Base-by-base conservation (phyloP, 37 sponge, comb jelly and placozoan species). In the Crambe crambe region DNA sequence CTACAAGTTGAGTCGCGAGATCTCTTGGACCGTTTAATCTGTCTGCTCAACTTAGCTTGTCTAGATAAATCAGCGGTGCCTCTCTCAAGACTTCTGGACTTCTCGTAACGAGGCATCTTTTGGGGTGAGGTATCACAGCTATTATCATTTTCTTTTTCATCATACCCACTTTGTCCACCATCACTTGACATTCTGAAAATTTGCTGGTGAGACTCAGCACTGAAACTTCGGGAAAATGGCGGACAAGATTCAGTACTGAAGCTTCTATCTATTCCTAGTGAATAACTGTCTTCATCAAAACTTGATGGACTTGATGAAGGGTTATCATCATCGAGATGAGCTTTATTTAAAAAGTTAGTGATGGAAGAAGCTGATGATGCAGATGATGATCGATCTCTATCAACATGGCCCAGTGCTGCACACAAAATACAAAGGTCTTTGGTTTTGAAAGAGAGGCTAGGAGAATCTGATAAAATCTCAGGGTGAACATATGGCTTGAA, bases 291-390 rank as follows among this genome's bases (percentile, higher is more conserved):
- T 25, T 60, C 61, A 60, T 60, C 61, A 60, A 60, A 60, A 60
- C 61, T 60, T 60, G 61, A 60, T 9, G 27, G 61, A 60, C n/a
- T 26, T 26, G 61, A 60, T 60, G 61, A 60, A 15, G 51, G 51
- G 51, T 47, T 47, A 47, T 47, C 51, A 47, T 47, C 51, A 47
- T 47, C 51, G 12, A 47, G 6, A 47, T 47, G 51, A 47, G 51
- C 51, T 12, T 47, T 6, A 15, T 12, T 47, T 6, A 47, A 15
- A 15, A 47, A 12, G 12, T 47, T 47, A 47, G 10, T 47, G 51
- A 47, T 6, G 51, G 51, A 60, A 21, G 61, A 26, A 26, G 27
- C 17, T 6, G 61, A 25, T 3, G 27, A 26, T 9, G 27, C 6
- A 25, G 61, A 20, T 60, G 61, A 22, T 26, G 23, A 60, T 26